These are phyloP conservation scores for Papilio dardanus DNA, from an alignment of 1,140 invertebrate species.

Conservation along the genomic window DNA sequence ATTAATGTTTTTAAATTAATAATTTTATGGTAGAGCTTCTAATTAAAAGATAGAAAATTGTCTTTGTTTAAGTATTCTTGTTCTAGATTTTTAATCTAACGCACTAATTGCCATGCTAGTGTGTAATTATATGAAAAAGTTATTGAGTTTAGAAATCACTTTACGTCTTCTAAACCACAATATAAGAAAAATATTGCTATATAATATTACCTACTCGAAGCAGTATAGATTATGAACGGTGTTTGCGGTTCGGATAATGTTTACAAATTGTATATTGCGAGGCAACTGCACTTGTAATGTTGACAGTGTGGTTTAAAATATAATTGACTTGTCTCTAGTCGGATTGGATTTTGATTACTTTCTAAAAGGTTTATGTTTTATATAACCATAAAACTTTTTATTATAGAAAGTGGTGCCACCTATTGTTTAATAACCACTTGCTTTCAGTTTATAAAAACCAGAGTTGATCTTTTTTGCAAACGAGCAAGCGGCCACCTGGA, in stretches of 20 bases:
- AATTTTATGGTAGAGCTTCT: too few species aligned
- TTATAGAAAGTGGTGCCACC: neutral
- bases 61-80: neutral
- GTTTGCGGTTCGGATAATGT: conserved; percentile 8
- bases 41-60: too few species aligned
- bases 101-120: neutral
- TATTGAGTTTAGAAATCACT: neutral
- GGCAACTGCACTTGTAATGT: neutral
- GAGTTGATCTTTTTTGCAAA: too few species aligned
- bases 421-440: too few species aligned
- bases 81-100: neutral
- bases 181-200: neutral
- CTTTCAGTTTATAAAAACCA: too few species aligned
- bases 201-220: neutral
- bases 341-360: neutral
- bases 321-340: neutral
- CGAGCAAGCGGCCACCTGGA: too few species aligned
- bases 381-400: neutral
- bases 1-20: too few species aligned
- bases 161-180: neutral
- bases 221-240: neutral
- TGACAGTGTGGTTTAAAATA: conserved; percentile 6
- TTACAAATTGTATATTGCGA: conserved; percentile 8
- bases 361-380: neutral
- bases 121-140: neutral